Evolutionary conservation across 2,888 invertebrate species (phyloP).

Genomic region (Blera fallax): DNA sequence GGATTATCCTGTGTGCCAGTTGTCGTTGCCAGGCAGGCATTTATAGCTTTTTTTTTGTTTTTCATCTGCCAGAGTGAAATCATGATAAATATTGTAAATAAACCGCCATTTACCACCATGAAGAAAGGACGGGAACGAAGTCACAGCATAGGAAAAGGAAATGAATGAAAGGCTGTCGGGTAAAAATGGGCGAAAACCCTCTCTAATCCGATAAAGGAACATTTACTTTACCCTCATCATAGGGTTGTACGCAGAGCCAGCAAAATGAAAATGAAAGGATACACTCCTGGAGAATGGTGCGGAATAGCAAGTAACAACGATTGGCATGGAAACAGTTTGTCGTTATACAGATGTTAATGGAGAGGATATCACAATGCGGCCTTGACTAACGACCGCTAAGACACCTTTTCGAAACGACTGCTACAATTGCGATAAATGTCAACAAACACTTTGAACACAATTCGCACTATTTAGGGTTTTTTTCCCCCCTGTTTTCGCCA

Average conservation of each 20-base stretch:
- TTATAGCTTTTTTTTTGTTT: background rate
- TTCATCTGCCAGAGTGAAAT: constrained; percentile 8
- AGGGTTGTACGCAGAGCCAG: background rate
- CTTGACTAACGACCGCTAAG: constrained; percentile 31
- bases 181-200: background rate
- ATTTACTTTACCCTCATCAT: constrained; percentile 30
- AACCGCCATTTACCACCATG: constrained; percentile 16
- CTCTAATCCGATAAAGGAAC: constrained; percentile 41
- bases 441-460: constrained; percentile 7
- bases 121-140: background rate
- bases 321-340: constrained; percentile 24
- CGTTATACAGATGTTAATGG: background rate
- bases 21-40: constrained; percentile 23
- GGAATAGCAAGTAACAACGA: background rate
- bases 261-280: constrained; percentile 4
- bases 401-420: constrained; percentile 30
- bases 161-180: background rate
- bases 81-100: constrained; percentile 41
- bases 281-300: background rate
- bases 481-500: background rate
- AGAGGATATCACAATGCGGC: constrained; percentile 9
- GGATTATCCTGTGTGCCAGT: constrained; percentile 18
- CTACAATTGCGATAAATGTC: constrained; percentile 8
- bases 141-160: constrained; percentile 1
- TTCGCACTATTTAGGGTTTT: background rate